Evolutionary conservation across 2,888 invertebrate species (phyloP), one percentile per base, ranked within the genome.

Genomic region (Eristalis pertinax): DNA sequence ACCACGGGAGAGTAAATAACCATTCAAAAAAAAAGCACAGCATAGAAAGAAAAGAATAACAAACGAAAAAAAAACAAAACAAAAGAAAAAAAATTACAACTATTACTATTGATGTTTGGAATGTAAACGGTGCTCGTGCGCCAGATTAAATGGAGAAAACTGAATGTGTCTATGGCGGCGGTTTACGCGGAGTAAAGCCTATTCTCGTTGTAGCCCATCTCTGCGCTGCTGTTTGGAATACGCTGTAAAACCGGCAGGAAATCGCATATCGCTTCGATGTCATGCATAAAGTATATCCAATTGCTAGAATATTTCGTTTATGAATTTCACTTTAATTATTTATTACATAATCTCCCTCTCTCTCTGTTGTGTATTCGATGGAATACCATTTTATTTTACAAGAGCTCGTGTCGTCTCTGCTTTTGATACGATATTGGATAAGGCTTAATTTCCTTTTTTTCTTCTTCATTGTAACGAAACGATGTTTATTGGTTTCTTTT

Each of bases 261-360:
- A 50, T 82, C 43, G 24, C 76, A 63, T 81, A 73, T 77, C 24
- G 50, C 65, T 73, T 41, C 69, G 50, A 60, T 43, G 60, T 77
- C 26, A 41, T 62, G n/a, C 50, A 50, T 8, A 50, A n/a, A 10
- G 24, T 26, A 64, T 35, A 26, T 65, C 43, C 26, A 43, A 63
- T 68, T 64, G 62, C 32, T 80, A 50, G 72, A 62, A 22, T 29
- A 56, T 72, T 43, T 41, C 73, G 60, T 63, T 65, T 69, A 64
- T 82, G 73, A 64, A 82, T 63, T 76, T 85, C 60, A 65, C 38
- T 62, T 82, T 62, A 78, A 77, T 73, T 64, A 84, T 73, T 81
- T 77, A 85, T 85, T 69, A 63, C 65, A 68, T 70, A 64, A 41
- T 50, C 19, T 67, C 65, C 72, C 68, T 80, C 32, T 50, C 19